These are phyloP conservation scores for Heliconius cydno DNA, from an alignment of 2,888 invertebrate genomes.

Conservation along the genomic window DNA sequence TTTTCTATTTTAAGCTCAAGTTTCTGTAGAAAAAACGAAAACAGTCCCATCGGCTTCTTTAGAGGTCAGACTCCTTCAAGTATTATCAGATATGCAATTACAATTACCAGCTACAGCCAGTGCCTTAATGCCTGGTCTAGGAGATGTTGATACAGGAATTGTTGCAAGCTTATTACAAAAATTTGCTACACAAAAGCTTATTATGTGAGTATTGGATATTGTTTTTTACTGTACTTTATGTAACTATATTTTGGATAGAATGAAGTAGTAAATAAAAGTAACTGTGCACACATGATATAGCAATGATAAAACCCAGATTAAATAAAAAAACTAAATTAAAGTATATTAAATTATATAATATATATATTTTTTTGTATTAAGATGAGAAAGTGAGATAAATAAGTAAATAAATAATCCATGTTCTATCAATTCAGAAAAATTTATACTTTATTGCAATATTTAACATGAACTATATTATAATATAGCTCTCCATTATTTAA, in stretches of 20 bases:
- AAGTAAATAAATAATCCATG: too few relatives aligned
- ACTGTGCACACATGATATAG: too few relatives aligned
- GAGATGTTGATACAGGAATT: conserved; percentile 73
- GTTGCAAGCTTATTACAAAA: conserved; percentile 76
- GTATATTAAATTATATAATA: background rate
- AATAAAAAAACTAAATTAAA: background rate
- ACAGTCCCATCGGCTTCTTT: conserved; percentile 66
- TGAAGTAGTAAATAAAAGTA: too few relatives aligned
- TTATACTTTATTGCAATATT: too few relatives aligned
- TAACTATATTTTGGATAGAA: background rate
- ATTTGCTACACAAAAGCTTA: conserved; percentile 79
- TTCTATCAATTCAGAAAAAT: too few relatives aligned
- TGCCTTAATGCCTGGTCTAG: conserved; percentile 71
- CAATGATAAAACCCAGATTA: too few relatives aligned
- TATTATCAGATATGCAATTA: conserved; percentile 77
- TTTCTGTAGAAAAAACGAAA: conserved; percentile 62
- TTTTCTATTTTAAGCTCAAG: conserved; percentile 44
- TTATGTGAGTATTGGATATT: conserved; percentile 64
- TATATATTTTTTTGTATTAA: background rate
- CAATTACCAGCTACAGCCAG: conserved; percentile 76
- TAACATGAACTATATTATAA: too few relatives aligned
- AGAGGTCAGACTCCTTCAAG: conserved; percentile 75
- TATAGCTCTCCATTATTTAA: too few relatives aligned
- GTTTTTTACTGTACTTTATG: background rate
- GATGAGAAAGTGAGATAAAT: too few relatives aligned